These are phyloP conservation scores for Pseudachorutes palmiensis DNA, from an alignment of 1,140 invertebrate genomes.

Conservation along the genomic window DNA sequence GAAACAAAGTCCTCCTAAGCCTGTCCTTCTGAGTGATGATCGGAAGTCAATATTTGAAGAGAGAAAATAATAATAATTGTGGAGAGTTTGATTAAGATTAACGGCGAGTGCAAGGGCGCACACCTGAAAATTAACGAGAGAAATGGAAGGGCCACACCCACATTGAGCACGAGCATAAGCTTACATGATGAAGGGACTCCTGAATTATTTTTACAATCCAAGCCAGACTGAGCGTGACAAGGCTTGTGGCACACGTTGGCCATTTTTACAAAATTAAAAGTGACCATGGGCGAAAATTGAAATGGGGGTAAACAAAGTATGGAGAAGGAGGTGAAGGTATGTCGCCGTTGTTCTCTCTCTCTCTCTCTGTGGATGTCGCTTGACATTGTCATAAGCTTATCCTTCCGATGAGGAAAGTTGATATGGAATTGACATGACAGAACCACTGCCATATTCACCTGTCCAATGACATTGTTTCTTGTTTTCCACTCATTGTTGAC, in stretches of 20 bases:
- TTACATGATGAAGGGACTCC: neutral
- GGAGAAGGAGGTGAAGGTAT: neutral
- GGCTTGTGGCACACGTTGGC: neutral
- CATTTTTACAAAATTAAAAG: neutral
- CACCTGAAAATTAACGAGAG: neutral
- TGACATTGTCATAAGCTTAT: too few species aligned
- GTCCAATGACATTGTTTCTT: too few species aligned
- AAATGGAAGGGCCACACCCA: constrained; percentile 1
- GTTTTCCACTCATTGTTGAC: too few species aligned
- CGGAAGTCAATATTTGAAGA: neutral
- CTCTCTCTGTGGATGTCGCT: too few species aligned
- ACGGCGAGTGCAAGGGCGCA: neutral
- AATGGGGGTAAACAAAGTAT: neutral
- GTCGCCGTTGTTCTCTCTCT: too few species aligned
- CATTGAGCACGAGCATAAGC: neutral
- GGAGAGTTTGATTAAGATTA: constrained; percentile 6
- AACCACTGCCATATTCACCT: too few species aligned
- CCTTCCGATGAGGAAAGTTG: too few species aligned
- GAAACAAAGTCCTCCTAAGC: too few species aligned
- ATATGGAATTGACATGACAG: too few species aligned
- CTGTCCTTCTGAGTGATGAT: too few species aligned
- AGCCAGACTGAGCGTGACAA: neutral
- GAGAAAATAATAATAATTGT: neutral
- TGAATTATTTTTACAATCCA: neutral
- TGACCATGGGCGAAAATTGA: neutral